Evolutionary conservation across 2,888 invertebrate genomes (phyloP).

Genomic region (Ephialtes manifestator): DNA sequence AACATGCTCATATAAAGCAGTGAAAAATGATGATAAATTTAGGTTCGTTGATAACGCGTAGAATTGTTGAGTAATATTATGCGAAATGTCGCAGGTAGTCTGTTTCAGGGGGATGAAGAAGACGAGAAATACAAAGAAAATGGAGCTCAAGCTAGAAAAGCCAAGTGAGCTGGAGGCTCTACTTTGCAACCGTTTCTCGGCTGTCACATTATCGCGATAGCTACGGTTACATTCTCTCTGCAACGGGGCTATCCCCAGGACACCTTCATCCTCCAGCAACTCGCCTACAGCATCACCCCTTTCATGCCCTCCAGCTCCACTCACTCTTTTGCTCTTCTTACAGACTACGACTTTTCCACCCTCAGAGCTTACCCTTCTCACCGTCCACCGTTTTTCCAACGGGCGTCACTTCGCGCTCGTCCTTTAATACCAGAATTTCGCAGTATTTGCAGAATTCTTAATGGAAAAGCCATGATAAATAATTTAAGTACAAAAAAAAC

Average conservation of each 20-base stretch:
- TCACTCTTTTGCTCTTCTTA: constrained; percentile 39
- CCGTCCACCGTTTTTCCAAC: neutral
- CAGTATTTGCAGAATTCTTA: constrained; percentile 53
- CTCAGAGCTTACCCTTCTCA: constrained; percentile 10
- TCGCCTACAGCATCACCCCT: constrained; percentile 18
- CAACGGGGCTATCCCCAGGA: constrained; percentile 49
- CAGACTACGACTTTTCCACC: constrained; percentile 34
- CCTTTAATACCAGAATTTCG: constrained; percentile 56
- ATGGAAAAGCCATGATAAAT: constrained; percentile 15
- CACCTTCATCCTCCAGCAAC: constrained; percentile 54
- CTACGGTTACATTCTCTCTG: constrained; percentile 71
- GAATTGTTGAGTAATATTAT: constrained; percentile 2
- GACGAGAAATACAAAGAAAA: constrained; percentile 37
- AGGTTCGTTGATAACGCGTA: neutral
- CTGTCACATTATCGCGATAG: constrained; percentile 82
- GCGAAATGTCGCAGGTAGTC: constrained; percentile 12
- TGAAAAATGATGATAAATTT: constrained; percentile 13
- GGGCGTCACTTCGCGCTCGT: neutral
- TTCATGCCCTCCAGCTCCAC: constrained; percentile 13
- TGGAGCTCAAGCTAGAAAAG: constrained; percentile 30
- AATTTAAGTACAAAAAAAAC: neutral
- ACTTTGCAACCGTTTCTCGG: constrained; percentile 78
- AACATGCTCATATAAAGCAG: too few relatives aligned
- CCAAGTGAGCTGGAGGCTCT: constrained; percentile 62
- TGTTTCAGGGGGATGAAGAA: constrained; percentile 24